phyloP scores from a whole-genome alignment of 2,113 vertebrate genomes.

The Grus americana region DNA sequence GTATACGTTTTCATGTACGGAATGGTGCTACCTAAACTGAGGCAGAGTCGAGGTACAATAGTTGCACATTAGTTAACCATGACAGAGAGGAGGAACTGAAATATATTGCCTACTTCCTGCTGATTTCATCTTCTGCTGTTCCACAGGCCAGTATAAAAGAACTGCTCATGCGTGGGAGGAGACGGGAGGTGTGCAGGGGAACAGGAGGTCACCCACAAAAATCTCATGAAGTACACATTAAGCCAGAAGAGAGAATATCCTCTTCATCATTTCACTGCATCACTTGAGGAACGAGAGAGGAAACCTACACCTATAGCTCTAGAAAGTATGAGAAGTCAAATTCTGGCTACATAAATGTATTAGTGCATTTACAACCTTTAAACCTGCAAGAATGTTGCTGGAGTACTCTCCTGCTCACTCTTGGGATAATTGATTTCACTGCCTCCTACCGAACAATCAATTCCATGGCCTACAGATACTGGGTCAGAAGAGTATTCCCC shows the following conservation, averaged over 20 bases:
- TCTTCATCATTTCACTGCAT: not conserved
- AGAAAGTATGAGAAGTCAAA: not conserved
- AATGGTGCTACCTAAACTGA: not conserved
- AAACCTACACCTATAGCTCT: not conserved
- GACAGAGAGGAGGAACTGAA: not conserved
- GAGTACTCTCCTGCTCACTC: not conserved
- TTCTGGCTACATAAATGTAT: not conserved
- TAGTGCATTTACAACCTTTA: not conserved
- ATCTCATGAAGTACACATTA: not conserved
- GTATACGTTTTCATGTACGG: not conserved
- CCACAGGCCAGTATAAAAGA: not conserved
- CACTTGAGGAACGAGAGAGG: not conserved
- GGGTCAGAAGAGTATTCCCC: not conserved
- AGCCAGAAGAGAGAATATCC: not conserved
- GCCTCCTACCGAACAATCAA: not conserved
- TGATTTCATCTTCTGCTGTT: not conserved
- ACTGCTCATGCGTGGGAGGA: not conserved
- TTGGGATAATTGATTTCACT: not conserved
- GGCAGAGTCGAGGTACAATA: not conserved
- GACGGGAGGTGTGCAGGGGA: not conserved
- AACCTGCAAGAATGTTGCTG: not conserved
- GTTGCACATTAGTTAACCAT: not conserved
- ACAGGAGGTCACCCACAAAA: not conserved
- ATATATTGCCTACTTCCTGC: not conserved
- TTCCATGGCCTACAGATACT: not conserved